A percentile compares a stretch with the other conserved stretches of the same genome.
These are phyloP conservation scores for Hoplias malabaricus DNA, from an alignment of 2,113 vertebrate species.

Conservation along the genomic window DNA sequence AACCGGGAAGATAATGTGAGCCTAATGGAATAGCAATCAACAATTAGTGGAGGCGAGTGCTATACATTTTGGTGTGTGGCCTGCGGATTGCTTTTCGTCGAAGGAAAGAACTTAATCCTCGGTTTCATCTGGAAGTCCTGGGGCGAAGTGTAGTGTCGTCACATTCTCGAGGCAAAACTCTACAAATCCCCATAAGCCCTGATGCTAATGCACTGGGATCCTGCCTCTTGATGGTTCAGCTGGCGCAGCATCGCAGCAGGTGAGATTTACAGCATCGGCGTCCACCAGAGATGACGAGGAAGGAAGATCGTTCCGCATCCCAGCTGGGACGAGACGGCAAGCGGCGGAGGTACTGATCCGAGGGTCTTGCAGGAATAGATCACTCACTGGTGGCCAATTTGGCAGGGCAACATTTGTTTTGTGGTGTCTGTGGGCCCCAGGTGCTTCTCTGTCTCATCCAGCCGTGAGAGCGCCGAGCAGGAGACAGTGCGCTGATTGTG, in stretches of 20 bases:
- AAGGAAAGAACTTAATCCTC: neutral
- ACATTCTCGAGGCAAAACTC: slow-evolving; percentile 6
- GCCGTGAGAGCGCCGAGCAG: slow-evolving; percentile 28
- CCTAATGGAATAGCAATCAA: slow-evolving; percentile 62
- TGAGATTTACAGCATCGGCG: neutral
- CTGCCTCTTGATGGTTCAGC: slow-evolving; percentile 4
- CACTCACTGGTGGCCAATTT: slow-evolving; percentile 23
- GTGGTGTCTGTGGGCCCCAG: slow-evolving; percentile 33
- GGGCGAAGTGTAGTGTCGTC: neutral
- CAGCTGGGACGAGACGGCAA: neutral
- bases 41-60: slow-evolving; percentile 11
- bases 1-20: slow-evolving; percentile 44
- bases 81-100: neutral
- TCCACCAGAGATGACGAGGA: neutral
- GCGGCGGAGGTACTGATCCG: slow-evolving; percentile 12
- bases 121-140: slow-evolving; percentile 2
- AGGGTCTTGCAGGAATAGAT: neutral
- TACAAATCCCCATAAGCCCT: slow-evolving; percentile 24
- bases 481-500: slow-evolving; percentile 43
- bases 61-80: slow-evolving; percentile 28
- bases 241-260: neutral
- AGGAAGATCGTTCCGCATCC: neutral
- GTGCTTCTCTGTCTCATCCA: slow-evolving; percentile 36
- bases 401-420: slow-evolving; percentile 37
- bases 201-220: slow-evolving; percentile 3